Evolutionary conservation across 2,113 vertebrate genomes (phyloP).

Genomic region (Rhinichthys klamathensis): DNA sequence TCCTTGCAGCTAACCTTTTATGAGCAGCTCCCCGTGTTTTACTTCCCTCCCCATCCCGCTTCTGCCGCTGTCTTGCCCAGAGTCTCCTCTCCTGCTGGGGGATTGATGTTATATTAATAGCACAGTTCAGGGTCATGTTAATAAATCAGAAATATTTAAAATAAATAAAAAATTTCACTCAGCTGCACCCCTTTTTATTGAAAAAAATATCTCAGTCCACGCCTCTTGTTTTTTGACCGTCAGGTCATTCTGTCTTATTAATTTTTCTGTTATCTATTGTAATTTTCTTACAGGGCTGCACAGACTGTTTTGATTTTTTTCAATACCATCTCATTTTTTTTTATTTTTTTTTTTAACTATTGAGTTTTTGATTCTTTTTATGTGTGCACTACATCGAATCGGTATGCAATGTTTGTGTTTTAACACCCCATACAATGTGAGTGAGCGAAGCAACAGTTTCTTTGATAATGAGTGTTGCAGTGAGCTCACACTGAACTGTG

Average conservation of each 20-base stretch:
- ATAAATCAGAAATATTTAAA: background rate
- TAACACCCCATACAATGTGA: background rate
- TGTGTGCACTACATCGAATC: background rate
- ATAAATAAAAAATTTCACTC: background rate
- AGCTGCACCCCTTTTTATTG: background rate
- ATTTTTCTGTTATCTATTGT: background rate
- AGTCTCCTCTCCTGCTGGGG: background rate
- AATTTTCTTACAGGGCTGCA: background rate
- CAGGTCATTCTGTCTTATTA: background rate
- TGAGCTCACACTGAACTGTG: background rate
- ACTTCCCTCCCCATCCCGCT: background rate
- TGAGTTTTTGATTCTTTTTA: background rate
- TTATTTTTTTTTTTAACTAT: background rate
- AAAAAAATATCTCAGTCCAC: background rate
- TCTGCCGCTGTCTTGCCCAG: constrained; percentile 7
- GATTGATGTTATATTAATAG: background rate
- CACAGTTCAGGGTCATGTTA: background rate
- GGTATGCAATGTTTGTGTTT: background rate
- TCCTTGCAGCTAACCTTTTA: constrained; percentile 16
- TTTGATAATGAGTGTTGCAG: constrained; percentile 16
- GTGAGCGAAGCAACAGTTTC: constrained; percentile 2
- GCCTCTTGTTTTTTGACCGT: background rate
- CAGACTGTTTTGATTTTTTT: background rate
- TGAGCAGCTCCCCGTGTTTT: constrained; percentile 3
- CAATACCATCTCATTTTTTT: background rate